These are phyloP conservation scores for Syngnathus acus DNA, from an alignment of 2,797 vertebrate species.

Conservation along the genomic window DNA sequence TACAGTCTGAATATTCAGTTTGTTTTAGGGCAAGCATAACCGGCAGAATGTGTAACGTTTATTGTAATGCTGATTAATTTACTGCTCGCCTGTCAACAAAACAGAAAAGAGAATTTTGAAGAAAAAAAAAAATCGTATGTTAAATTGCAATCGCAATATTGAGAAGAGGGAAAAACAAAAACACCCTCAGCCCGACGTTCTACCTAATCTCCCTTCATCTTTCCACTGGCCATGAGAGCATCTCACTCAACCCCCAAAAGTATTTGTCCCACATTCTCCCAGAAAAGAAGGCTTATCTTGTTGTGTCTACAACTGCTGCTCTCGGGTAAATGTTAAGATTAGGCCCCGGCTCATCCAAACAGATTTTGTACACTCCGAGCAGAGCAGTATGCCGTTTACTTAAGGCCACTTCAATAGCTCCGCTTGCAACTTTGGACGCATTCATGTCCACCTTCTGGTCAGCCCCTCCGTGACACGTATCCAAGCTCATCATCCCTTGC, in stretches of 20 bases:
- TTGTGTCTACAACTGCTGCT: constrained; percentile 36
- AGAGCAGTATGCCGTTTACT: neutral
- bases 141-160: no score
- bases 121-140: no score
- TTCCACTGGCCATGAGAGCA: neutral
- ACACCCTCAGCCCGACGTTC: no score
- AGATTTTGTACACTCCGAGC: neutral
- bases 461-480: constrained; percentile 22
- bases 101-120: no score
- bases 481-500: constrained; percentile 30
- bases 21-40: no score
- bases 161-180: no score
- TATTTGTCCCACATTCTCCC: neutral
- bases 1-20: no score
- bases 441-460: neutral
- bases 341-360: constrained; percentile 16
- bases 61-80: no score
- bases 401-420: neutral
- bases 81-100: no score
- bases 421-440: neutral
- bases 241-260: neutral
- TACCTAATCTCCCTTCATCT: neutral
- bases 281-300: constrained; percentile 10
- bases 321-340: constrained; percentile 37
- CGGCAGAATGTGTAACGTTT: no score